Base-by-base conservation (phyloP, 2,113 vertebrate genomes). In the Glaucomys volans region DNA sequence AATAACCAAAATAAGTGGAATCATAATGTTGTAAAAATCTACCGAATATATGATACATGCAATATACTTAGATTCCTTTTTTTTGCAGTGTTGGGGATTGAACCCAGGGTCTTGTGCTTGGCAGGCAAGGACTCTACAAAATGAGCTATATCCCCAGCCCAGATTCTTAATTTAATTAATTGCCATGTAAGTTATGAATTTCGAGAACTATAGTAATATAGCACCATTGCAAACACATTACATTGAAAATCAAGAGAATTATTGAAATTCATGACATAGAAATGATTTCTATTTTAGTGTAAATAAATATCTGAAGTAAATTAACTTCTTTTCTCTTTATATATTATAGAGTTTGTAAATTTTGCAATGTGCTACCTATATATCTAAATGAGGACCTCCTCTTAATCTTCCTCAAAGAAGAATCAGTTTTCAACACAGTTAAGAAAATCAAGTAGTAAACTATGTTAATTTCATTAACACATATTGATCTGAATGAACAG, bases 341-440 rank as follows among this genome's bases (percentile, higher is more conserved):
- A 69, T 11, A 77, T 54, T n/a, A 24, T 1, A 44, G 5, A 69
- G 0, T 8, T 47, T 87, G 62, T 74, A 59, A 90, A 87, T 74
- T 40, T 54, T 72, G 42, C 30, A n/a, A 5, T 80, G 40, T 66
- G 66, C 18, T 52, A 67, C 4, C 18, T 85, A 32, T 47, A 74
- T 32, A 44, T 24, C 16, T 40, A 88, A 28, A 11, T 72, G 12
- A 76, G 22, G 40, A 44, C 52, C 17, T 89, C 24, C 12, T 79
- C 37, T 64, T 77, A 91, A 81, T 8, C 26, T 14, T 8, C 20
- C 44, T 57, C n/a, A 86, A 6, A 42, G 24, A 94, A 77, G 6
- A 37, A 91, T 72, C 50, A 92, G 42, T 72, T 77, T 35, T 84
- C 83, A 95, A 44, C 24, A 87, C 26, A 96, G 8, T 50, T 85